Evolutionary conservation across 2,113 vertebrate species (phyloP).

Genomic region (Pseudolaguvia tuberculata): DNA sequence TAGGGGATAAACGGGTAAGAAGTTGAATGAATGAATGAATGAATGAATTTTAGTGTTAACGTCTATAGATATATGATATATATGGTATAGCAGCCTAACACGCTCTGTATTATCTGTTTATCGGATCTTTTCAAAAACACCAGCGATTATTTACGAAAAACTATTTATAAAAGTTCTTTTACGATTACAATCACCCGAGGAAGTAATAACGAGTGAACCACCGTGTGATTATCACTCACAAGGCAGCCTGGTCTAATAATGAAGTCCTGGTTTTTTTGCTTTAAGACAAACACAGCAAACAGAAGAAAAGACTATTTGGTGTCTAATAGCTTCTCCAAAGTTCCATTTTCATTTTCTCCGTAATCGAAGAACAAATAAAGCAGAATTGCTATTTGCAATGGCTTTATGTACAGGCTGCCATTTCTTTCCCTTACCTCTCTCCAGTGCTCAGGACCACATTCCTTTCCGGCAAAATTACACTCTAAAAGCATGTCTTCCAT

Average conservation of each 20-base stretch:
- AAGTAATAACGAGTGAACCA: slow-evolving; percentile 18
- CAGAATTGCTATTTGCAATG: not conserved
- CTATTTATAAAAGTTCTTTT: slow-evolving; percentile 11
- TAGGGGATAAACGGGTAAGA: too few relatives aligned
- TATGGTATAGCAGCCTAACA: not conserved
- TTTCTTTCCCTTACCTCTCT: slow-evolving; percentile 70
- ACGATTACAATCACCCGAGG: slow-evolving; percentile 11
- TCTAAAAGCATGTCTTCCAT: slow-evolving; percentile 93
- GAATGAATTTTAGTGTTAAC: not conserved
- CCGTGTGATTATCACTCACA: slow-evolving; percentile 38
- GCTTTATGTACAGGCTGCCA: not conserved
- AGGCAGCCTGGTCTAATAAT: slow-evolving; percentile 26
- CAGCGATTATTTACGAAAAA: not conserved
- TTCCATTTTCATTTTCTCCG: slow-evolving; percentile 13
- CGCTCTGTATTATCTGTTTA: slow-evolving; percentile 1
- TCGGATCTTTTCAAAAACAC: not conserved
- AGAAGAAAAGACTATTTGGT: slow-evolving; percentile 28
- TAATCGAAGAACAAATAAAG: not conserved
- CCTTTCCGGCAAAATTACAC: slow-evolving; percentile 78
- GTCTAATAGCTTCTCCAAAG: slow-evolving; percentile 10
- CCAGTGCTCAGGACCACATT: slow-evolving; percentile 82
- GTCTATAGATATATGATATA: not conserved
- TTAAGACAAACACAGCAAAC: not conserved
- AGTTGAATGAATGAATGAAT: too few relatives aligned
- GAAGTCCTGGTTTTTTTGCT: not conserved